Evolutionary conservation across 2,888 invertebrate genomes (phyloP), one percentile per base, ranked within the genome.

Genomic region (Calephelis perditalis): DNA sequence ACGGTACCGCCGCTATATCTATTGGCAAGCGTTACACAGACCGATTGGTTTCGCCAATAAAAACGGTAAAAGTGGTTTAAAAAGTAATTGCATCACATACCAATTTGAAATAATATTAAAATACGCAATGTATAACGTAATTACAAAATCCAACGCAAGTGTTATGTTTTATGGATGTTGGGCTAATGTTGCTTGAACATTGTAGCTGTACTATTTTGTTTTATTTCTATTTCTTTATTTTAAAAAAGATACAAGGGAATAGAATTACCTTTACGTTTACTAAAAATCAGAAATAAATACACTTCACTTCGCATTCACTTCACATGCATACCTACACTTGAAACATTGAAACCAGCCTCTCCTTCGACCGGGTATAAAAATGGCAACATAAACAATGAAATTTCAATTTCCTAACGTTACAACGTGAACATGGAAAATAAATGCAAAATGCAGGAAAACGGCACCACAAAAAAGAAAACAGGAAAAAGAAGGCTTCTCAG

Each of bases 41-140:
- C 62, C 35, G 57, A 60, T 63, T 46, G 60, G 35, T 55, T 60
- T 40, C 60, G 60, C 57, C 55, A 46, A 55, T 61, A 60, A 47
- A 55, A 57, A 63, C 62, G 62, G 62, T 58, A 58, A 26, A 56
- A 9, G 46, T 9, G 56, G 57, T 10, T 26, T 36, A 35, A 36
- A 54, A 52, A 54, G 52, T 54, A 54, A 54, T 54, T 54, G 52
- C 52, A 54, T 54, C 52, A 54, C 12, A 47, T 47, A 35, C 35
- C 36, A 36, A 7, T 54, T 54, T 54, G 52, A 54, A 36, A 54
- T 52, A 52, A 49, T 49, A 52, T 26, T 10, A 35, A 49, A 15
- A 26, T 35, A 52, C 52, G 52, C 52, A 52, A 52, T 35, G 11
- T 40, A 40, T 40, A 40, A 40, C 40, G 40, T 40, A 40, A 40